A percentile compares a stretch with the other conserved stretches of the same genome.
phyloP scores from a whole-genome alignment of 2,888 invertebrate genomes.

The Patella depressa region DNA sequence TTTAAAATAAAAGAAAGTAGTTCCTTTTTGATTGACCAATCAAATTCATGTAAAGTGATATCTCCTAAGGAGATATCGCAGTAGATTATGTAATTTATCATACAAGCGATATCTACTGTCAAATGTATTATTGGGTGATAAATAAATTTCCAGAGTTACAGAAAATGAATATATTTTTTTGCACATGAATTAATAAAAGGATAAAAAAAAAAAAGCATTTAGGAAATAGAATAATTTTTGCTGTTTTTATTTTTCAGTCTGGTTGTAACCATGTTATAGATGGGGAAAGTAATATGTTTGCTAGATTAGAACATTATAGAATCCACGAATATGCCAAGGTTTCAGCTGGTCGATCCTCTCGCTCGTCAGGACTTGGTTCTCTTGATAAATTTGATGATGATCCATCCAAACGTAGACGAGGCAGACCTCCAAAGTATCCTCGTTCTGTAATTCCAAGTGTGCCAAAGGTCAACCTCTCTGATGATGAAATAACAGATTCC shows the following conservation, averaged over 20 bases:
- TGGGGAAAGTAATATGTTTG: constrained; percentile 69
- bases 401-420: constrained; percentile 83
- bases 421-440: constrained; percentile 94
- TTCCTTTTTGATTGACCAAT: too few relatives aligned
- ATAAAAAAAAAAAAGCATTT: too few relatives aligned
- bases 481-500: constrained; percentile 54
- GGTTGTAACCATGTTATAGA: constrained; percentile 74
- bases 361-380: constrained; percentile 18
- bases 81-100: too few relatives aligned
- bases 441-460: constrained; percentile 63
- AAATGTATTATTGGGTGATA: too few relatives aligned
- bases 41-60: too few relatives aligned
- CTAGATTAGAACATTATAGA: constrained; percentile 86
- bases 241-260: constrained; percentile 49
- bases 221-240: neutral
- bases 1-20: too few relatives aligned
- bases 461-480: constrained; percentile 62
- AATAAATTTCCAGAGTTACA: too few relatives aligned
- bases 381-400: constrained; percentile 33
- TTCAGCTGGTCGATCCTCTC: constrained; percentile 50
- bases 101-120: too few relatives aligned
- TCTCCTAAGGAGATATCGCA: too few relatives aligned
- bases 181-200: too few relatives aligned
- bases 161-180: too few relatives aligned
- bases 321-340: constrained; percentile 81